phyloP scores from a whole-genome alignment of 2,888 invertebrate genomes.

The Hesperia comma region DNA sequence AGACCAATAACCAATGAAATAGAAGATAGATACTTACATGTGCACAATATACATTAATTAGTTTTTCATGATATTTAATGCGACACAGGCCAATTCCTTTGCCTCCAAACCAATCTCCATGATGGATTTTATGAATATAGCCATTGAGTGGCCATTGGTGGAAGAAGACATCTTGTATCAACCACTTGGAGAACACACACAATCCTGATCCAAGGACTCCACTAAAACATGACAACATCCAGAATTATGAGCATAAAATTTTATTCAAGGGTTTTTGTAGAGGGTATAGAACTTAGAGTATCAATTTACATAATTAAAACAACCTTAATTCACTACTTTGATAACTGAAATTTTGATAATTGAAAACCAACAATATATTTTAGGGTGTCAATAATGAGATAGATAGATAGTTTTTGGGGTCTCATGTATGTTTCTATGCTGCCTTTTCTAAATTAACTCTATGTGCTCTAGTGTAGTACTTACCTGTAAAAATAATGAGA shows the following conservation, averaged over 20 bases:
- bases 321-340: too few species aligned
- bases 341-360: too few species aligned
- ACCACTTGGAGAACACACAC: constrained; percentile 92
- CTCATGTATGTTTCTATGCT: too few species aligned
- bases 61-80: constrained; percentile 86
- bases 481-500: constrained; percentile 97
- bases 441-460: not conserved
- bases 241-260: too few species aligned
- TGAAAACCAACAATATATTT: not conserved
- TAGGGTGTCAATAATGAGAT: too few species aligned
- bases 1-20: too few species aligned
- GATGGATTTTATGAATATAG: constrained; percentile 96
- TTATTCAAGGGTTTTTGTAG: too few species aligned
- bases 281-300: too few species aligned
- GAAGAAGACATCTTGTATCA: constrained; percentile 93
- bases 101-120: constrained; percentile 99
- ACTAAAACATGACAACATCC: constrained; percentile 75
- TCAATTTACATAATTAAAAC: too few species aligned
- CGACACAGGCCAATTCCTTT: constrained; percentile 95
- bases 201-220: constrained; percentile 97
- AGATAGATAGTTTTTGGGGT: not conserved
- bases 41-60: constrained; percentile 94
- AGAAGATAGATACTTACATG: constrained; percentile 95
- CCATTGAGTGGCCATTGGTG: constrained; percentile 99
- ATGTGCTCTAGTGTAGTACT: not conserved